Percentiles rank a stretch among this genome's conserved stretches.
phyloP scores from a whole-genome alignment of 1,140 invertebrate genomes.

The Macrosteles quadrilineatus region DNA sequence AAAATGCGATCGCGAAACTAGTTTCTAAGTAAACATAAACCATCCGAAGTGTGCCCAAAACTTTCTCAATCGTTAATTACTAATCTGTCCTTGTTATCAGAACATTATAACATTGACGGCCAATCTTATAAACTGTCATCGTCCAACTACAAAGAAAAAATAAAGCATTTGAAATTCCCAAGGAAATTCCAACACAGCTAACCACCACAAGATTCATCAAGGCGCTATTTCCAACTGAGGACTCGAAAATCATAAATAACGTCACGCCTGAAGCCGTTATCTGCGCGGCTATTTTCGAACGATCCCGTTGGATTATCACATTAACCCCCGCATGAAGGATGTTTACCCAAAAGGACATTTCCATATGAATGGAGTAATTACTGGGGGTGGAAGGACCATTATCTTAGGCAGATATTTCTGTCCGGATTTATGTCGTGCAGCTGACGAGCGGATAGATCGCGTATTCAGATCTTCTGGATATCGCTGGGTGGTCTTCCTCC shows the following conservation, averaged over 20 bases:
- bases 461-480: constrained; percentile 7
- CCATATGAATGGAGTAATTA: constrained; percentile 21
- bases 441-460: background rate
- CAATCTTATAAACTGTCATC: too few species aligned
- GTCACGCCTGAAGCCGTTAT: background rate
- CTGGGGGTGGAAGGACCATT: background rate
- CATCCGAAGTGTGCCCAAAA: too few species aligned
- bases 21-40: too few species aligned
- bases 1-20: too few species aligned
- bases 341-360: constrained; percentile 23
- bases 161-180: too few species aligned
- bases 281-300: background rate
- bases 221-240: background rate
- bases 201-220: background rate
- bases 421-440: constrained; percentile 13
- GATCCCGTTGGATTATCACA: background rate
- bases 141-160: too few species aligned
- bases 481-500: background rate
- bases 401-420: constrained; percentile 7
- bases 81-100: too few species aligned
- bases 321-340: constrained; percentile 1
- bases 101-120: too few species aligned
- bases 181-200: too few species aligned
- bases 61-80: too few species aligned
- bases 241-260: background rate